Evolutionary conservation across 2,797 vertebrate species (phyloP).

Genomic region (Lycodopsis pacificus): DNA sequence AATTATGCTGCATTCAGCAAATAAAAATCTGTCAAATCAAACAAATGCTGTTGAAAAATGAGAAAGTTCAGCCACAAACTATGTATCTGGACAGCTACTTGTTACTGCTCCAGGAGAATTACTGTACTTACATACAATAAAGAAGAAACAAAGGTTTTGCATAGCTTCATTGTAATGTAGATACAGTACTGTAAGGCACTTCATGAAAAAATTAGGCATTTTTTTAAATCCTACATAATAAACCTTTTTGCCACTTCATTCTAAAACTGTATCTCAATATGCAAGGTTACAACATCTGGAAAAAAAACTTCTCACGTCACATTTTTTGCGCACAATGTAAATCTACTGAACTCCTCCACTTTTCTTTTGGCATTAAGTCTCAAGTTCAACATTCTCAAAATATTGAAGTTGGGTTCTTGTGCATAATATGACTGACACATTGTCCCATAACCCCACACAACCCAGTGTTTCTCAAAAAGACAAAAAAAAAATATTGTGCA

Average conservation of each 20-base stretch:
- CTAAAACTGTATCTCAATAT: conserved; percentile 76
- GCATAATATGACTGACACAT: conserved; percentile 83
- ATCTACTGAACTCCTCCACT: conserved; percentile 65
- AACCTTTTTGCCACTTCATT: conserved; percentile 79
- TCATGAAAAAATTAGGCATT: conserved; percentile 86
- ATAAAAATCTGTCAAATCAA: conserved; percentile 54
- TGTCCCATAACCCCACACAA: conserved; percentile 80
- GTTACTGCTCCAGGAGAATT: conserved; percentile 80
- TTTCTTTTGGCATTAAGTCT: conserved; percentile 86
- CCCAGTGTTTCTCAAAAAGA: conserved; percentile 78
- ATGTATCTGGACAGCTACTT: conserved; percentile 68
- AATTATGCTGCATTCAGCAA: conserved; percentile 80
- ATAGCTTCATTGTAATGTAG: conserved; percentile 97
- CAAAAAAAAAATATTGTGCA: conserved; percentile 77
- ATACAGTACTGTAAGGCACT: conserved; percentile 95
- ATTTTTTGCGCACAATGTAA: conserved; percentile 64
- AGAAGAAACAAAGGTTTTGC: conserved; percentile 89
- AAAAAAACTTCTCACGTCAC: conserved; percentile 61
- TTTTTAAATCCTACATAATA: conserved; percentile 84
- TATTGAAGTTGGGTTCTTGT: conserved; percentile 79
- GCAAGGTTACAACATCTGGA: conserved; percentile 72
- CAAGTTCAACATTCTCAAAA: conserved; percentile 80
- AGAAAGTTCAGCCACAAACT: conserved; percentile 80
- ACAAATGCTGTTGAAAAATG: conserved; percentile 65
- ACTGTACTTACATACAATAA: conserved; percentile 90